Base-by-base conservation (phyloP, 2,113 vertebrate genomes). In the Oreotrochilus melanogaster region DNA sequence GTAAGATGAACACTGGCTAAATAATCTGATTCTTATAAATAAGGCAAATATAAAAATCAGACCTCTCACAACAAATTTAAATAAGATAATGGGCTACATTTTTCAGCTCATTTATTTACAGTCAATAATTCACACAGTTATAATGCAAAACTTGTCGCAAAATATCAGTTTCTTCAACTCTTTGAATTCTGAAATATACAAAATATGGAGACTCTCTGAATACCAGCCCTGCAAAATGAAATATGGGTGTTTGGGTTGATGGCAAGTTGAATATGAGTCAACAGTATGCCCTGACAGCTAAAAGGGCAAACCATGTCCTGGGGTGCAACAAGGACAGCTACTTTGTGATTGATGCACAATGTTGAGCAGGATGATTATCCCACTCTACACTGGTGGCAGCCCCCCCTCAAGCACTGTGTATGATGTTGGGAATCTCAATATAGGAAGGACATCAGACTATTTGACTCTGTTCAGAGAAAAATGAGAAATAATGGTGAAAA, bases 321-420 rank as follows among this genome's bases (percentile, higher is more conserved):
- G 6, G 2, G 5, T 1, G 2, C 39, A 31, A 19, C 45, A 51
- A 65, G 25, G 39, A 39, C 39, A 39, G 39, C 39, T 39, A 39
- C 39, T 5, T 13, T 39, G 39, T 39, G 39, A 39, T 39, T 8
- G 5, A 33, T 24, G 8, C 35, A 50, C 15, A 4, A 1, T 8
- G 15, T 10, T 1, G 1, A 70, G 21, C 9, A 1, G 75, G 8
- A 47, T 6, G 10, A 33, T 54, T 84, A 24, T 70, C 25, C 18
- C 1, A 11, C 18, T 65, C 48, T 35, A 7, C 28, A 11, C 28
- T 18, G 24, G 2, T 1, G 16, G 15, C 1, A 0, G 31, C 45
- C 28, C 28, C 37, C 30, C 4, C 17, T 86, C 1, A 0, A 79
- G 7, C 35, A 9, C n/a, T 5, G 10, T 30, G 15, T 31, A 3